Percentiles rank a stretch among this genome's conserved stretches.
These are phyloP conservation scores for Callipepla squamata DNA, from an alignment of 2,113 vertebrate species.

Conservation along the genomic window DNA sequence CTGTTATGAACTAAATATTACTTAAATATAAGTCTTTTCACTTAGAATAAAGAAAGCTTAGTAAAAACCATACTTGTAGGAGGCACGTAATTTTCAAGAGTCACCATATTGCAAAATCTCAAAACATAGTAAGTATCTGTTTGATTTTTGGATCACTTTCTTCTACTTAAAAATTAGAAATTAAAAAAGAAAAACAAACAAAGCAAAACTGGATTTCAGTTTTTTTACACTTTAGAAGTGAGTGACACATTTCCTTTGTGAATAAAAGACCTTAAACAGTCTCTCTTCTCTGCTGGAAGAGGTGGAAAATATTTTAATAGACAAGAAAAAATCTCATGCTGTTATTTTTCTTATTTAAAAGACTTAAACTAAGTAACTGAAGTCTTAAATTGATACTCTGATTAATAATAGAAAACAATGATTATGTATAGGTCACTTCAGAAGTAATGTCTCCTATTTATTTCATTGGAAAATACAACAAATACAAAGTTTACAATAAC, in stretches of 20 bases:
- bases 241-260: background rate
- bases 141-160: background rate
- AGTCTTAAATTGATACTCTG: background rate
- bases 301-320: background rate
- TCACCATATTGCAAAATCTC: background rate
- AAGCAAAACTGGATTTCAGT: background rate
- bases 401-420: background rate
- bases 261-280: background rate
- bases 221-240: background rate
- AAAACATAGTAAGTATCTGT: background rate
- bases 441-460: too few species aligned
- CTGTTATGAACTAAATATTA: background rate
- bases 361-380: background rate
- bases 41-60: background rate
- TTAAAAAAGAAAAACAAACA: background rate
- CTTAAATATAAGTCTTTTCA: background rate
- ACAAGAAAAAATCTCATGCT: accelerated
- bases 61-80: background rate
- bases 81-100: background rate
- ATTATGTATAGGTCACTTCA: background rate
- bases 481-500: too few species aligned
- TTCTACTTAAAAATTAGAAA: background rate
- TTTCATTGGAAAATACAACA: too few species aligned
- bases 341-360: background rate
- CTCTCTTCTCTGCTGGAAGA: background rate